A percentile compares a stretch with the other conserved stretches of the same genome.
phyloP scores from a whole-genome alignment of 2,888 invertebrate genomes.

The Drosophila falleni region DNA sequence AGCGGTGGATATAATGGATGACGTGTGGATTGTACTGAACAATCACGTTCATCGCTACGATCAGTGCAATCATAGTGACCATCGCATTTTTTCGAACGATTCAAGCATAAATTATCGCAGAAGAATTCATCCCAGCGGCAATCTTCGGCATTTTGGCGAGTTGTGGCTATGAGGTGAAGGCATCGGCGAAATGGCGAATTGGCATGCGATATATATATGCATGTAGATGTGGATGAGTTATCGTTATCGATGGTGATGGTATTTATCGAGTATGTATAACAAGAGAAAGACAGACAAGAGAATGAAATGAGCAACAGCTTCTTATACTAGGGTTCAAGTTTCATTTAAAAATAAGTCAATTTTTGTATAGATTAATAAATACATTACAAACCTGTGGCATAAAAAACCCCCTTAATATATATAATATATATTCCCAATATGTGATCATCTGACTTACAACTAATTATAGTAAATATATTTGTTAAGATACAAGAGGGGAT shows the following conservation, averaged over 20 bases:
- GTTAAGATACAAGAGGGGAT: not conserved
- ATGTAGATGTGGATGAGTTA: conserved; percentile 16
- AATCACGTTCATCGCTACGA: conserved; percentile 87
- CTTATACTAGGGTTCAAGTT: conserved; percentile 19
- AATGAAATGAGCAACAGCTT: conserved; percentile 49
- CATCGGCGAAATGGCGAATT: conserved; percentile 16
- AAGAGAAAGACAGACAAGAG: conserved; percentile 61
- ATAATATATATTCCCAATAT: not conserved
- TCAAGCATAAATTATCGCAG: conserved; percentile 88
- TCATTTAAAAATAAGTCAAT: conserved; percentile 13
- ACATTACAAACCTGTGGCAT: conserved; percentile 46
- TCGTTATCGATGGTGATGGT: conserved; percentile 6
- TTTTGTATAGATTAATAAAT: conserved; percentile 17
- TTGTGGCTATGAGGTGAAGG: conserved; percentile 64
- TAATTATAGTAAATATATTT: conserved; percentile 7
- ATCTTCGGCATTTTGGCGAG: conserved; percentile 75
- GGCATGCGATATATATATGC: conserved; percentile 36
- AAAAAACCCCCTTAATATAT: not conserved
- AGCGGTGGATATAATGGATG: conserved; percentile 48
- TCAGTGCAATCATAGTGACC: conserved; percentile 87
- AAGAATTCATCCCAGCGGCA: conserved; percentile 86
- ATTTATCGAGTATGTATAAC: conserved; percentile 29
- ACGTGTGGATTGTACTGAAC: conserved; percentile 57
- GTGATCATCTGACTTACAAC: conserved; percentile 25
- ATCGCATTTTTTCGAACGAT: conserved; percentile 88